Conservation (phyloP, 2,113 vertebrate genomes). For the Hassar affinis region DNA sequence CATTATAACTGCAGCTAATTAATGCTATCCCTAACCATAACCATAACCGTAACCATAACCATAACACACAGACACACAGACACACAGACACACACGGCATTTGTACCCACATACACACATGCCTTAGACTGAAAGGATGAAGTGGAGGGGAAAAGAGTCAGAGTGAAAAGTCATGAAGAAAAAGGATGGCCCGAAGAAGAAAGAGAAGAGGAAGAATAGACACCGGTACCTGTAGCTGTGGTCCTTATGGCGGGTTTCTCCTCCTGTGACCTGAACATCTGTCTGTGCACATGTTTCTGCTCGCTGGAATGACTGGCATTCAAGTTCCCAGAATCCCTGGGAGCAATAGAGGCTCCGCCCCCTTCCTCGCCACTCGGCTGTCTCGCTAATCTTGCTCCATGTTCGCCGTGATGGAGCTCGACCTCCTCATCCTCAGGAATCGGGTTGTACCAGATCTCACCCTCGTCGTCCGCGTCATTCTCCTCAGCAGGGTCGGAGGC, state of each 20-base stretch:
- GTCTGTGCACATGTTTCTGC: conserved; percentile 69
- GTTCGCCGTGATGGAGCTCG: conserved; percentile 20
- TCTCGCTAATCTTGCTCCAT: background rate
- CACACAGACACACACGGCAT: conserved; percentile 29
- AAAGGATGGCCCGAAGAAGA: background rate
- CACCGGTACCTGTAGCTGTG: conserved; percentile 83
- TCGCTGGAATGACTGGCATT: conserved; percentile 70
- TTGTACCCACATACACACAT: conserved; percentile 22
- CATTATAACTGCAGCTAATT: too few relatives aligned
- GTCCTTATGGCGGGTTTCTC: conserved; percentile 67
- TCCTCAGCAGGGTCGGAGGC: conserved; percentile 79
- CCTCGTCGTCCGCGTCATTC: conserved; percentile 91
- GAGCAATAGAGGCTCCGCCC: conserved; percentile 39
- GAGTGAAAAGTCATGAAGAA: background rate
- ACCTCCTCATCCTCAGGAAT: conserved; percentile 93
- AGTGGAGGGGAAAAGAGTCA: background rate
- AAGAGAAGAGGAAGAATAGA: background rate
- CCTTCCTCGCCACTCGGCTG: conserved; percentile 56
- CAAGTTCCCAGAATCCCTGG: conserved; percentile 57
- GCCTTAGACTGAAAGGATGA: background rate
- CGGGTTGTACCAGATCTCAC: conserved; percentile 99
- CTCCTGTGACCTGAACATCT: conserved; percentile 72
- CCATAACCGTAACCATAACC: too few relatives aligned
- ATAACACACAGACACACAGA: conserved; percentile 27
- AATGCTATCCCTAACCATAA: too few relatives aligned